Evolutionary conservation across 2,888 invertebrate species (phyloP).

Genomic region (Parelbella ahira): DNA sequence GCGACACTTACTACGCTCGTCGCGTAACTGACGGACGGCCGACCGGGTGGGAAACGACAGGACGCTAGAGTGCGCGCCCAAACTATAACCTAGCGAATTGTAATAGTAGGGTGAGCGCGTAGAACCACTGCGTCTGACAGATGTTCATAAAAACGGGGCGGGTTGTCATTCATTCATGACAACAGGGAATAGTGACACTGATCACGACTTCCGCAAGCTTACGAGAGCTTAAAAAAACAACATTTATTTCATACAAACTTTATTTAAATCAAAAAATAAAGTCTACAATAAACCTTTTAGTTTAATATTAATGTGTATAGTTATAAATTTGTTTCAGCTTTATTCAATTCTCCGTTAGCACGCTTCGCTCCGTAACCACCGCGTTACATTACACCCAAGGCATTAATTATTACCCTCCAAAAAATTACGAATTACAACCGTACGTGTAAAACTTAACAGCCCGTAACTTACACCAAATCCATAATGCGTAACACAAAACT

Average conservation of each 20-base stretch:
- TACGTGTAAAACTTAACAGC: conserved; percentile 38
- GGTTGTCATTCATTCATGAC: conserved; percentile 63
- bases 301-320: conserved; percentile 68
- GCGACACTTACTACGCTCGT: conserved; percentile 60
- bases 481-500: conserved; percentile 31
- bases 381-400: conserved; percentile 39
- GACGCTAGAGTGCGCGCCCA: conserved; percentile 60
- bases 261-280: conserved; percentile 81
- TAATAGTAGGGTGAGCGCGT: conserved; percentile 58
- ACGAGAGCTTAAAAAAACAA: conserved; percentile 25
- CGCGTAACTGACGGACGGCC: conserved; percentile 55
- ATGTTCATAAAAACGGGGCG: conserved; percentile 52
- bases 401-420: conserved; percentile 46
- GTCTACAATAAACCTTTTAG: conserved; percentile 73
- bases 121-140: conserved; percentile 38
- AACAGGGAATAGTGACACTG: conserved; percentile 12
- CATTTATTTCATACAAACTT: conserved; percentile 74
- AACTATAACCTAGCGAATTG: conserved; percentile 72
- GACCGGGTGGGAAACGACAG: conserved; percentile 44
- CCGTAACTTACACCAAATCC: conserved; percentile 37
- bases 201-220: conserved; percentile 11
- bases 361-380: conserved; percentile 31
- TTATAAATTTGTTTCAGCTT: conserved; percentile 67
- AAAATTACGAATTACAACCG: conserved; percentile 29
- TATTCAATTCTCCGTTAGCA: conserved; percentile 34